Conservation (phyloP, 2,113 vertebrate species). For the Phocoena sinus region DNA sequence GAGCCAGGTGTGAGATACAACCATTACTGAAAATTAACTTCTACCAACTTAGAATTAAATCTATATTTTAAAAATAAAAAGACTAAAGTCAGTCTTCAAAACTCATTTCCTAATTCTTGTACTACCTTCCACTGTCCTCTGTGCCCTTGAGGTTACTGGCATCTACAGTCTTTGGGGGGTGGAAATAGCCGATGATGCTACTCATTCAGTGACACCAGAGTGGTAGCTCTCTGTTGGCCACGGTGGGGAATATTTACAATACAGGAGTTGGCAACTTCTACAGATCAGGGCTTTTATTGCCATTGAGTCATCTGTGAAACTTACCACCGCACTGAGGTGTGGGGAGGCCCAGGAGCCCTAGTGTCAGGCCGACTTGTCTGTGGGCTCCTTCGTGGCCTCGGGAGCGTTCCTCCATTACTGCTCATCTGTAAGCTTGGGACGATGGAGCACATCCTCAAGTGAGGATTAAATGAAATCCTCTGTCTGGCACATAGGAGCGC, state of each 20-base stretch:
- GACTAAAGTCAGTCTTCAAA: not conserved
- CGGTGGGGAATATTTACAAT: not conserved
- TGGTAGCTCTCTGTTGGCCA: not conserved
- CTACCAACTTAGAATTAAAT: not conserved
- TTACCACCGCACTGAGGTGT: not conserved
- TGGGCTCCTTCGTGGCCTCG: not conserved
- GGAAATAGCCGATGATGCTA: not conserved
- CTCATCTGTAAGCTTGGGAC: not conserved
- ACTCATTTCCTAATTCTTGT: not conserved
- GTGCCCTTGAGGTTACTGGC: not conserved
- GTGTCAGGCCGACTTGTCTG: not conserved
- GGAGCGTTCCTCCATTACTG: not conserved
- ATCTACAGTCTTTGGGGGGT: not conserved
- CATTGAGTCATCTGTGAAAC: not conserved
- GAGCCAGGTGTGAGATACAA: not conserved
- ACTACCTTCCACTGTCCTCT: not conserved
- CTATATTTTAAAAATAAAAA: not conserved
- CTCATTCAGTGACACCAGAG: not conserved
- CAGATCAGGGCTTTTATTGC: not conserved
- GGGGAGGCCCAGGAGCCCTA: not conserved
- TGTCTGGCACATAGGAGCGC: not conserved
- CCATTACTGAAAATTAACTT: not conserved
- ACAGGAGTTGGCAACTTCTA: not conserved
- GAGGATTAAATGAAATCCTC: not conserved
- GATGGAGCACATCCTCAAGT: not conserved